Base-by-base conservation (phyloP, 37 sponge, comb jelly and placozoan species). In the Halichondria panicea region DNA sequence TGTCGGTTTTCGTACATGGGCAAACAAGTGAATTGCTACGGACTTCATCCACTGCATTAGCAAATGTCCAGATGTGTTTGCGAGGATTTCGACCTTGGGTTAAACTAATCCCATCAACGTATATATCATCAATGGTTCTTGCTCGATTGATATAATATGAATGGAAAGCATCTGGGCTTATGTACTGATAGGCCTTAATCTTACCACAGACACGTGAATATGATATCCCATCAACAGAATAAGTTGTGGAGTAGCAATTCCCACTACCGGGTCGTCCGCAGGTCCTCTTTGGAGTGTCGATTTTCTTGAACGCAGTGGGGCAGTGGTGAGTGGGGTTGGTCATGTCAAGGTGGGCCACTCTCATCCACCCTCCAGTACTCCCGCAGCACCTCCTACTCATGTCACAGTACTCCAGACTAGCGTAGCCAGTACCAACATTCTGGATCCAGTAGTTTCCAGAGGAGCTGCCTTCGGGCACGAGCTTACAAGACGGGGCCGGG, bases 31-130 rank as follows among this genome's bases (percentile, higher is more conserved):
- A n/a, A n/a, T 48, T 53, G 38, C 58, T 34, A 4, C 33, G 35
- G 1, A 34, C 24, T 54, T 78, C 79, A 66, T 78, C 79, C 2
- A 66, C 2, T 35, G 79, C 79, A 67, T 40, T 59, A n/a, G 79
- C 79, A 78, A 78, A 78, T 66, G 79, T 54, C 79, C 79, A 78
- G n/a, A 78, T 67, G 39, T 78, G 79, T 30, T 46, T n/a, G 33
- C 77, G 64, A 8, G 58, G 55, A 2, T 9, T n/a, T 5, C 43
- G 40, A 15, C 57, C 50, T 35, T 78, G 38, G 12, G 68, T 78
- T 22, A 78, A 37, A 52, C 66, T 63, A 2, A 66, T 37, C 7
- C 79, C 79, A 53, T 78, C 79, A 8, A 78, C 59, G 22, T 78
- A 78, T 3, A 2, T 1, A 35, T 66, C 79, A 52, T 78, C 79